These are phyloP conservation scores for Conger conger DNA, from an alignment of 2,113 vertebrate species.

Conservation along the genomic window DNA sequence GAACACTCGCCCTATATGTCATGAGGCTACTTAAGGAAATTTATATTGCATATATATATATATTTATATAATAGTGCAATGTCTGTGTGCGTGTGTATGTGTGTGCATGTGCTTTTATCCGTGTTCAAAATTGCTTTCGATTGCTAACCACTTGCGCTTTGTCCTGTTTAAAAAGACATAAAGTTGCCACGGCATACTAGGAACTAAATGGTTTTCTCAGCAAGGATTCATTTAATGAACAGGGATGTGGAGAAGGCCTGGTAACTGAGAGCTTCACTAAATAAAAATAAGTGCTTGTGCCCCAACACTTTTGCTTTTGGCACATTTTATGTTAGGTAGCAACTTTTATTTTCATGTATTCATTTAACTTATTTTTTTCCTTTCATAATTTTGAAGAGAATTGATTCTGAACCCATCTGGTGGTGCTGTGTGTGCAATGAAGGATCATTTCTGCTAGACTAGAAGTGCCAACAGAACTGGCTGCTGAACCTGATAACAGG, in stretches of 20 bases:
- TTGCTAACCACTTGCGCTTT: slow-evolving; percentile 46
- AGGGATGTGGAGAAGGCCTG: background rate
- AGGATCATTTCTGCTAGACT: background rate
- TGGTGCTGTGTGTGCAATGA: background rate
- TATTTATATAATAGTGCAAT: background rate
- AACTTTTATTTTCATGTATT: no score
- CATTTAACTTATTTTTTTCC: background rate
- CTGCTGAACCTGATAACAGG: no score
- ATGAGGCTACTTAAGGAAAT: slow-evolving; percentile 54
- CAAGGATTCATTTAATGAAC: slow-evolving; percentile 1
- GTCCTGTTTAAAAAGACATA: slow-evolving; percentile 48
- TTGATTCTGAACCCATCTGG: background rate
- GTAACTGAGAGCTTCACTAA: background rate
- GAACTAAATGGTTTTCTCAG: background rate
- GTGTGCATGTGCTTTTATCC: background rate
- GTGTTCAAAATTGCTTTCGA: slow-evolving; percentile 52
- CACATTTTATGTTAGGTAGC: no score
- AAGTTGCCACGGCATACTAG: slow-evolving; percentile 13
- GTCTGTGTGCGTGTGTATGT: background rate
- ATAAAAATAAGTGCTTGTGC: background rate
- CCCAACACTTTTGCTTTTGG: no score
- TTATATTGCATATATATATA: slow-evolving; percentile 33
- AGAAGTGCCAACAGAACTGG: no score
- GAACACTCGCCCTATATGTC: slow-evolving; percentile 61
- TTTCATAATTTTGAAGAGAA: background rate